Evolutionary conservation across 2,113 vertebrate species (phyloP).

Genomic region (Esox niger): DNA sequence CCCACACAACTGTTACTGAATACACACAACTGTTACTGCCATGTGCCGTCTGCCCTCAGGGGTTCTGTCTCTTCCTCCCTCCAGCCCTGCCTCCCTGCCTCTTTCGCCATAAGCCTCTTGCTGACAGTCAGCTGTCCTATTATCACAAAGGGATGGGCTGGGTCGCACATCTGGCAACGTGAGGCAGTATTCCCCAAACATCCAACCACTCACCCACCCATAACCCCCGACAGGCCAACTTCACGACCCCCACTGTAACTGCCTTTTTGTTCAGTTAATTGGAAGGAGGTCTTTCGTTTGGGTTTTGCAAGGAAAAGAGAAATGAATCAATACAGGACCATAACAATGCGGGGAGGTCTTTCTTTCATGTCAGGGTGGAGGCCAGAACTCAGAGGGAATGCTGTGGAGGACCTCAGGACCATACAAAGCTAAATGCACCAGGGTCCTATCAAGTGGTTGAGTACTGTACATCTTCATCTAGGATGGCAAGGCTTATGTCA

Average conservation of each 20-base stretch:
- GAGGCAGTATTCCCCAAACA: not conserved
- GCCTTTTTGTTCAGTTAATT: slow-evolving; percentile 41
- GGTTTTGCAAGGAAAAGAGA: slow-evolving; percentile 62
- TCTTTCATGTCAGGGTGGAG: slow-evolving; percentile 50
- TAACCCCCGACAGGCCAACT: no score
- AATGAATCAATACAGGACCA: slow-evolving; percentile 49
- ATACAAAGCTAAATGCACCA: slow-evolving; percentile 11
- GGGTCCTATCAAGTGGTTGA: slow-evolving; percentile 36
- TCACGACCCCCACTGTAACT: no score
- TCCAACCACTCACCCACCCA: slow-evolving; percentile 17
- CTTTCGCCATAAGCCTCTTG: no score
- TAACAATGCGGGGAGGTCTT: slow-evolving; percentile 51
- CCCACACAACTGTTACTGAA: slow-evolving; percentile 16
- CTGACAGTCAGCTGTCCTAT: no score
- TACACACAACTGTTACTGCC: no score
- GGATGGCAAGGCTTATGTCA: not conserved
- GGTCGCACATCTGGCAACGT: no score
- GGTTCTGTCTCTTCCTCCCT: no score
- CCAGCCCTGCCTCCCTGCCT: no score
- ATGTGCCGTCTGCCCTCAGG: no score
- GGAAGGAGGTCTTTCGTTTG: slow-evolving; percentile 47
- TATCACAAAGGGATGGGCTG: no score
- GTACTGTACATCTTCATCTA: slow-evolving; percentile 24
- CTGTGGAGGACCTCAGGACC: slow-evolving; percentile 25
- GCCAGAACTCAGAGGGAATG: not conserved